Evolutionary conservation across 2,888 invertebrate genomes (phyloP), one percentile per base, ranked within the genome.

Genomic region (Oscheius sp.): DNA sequence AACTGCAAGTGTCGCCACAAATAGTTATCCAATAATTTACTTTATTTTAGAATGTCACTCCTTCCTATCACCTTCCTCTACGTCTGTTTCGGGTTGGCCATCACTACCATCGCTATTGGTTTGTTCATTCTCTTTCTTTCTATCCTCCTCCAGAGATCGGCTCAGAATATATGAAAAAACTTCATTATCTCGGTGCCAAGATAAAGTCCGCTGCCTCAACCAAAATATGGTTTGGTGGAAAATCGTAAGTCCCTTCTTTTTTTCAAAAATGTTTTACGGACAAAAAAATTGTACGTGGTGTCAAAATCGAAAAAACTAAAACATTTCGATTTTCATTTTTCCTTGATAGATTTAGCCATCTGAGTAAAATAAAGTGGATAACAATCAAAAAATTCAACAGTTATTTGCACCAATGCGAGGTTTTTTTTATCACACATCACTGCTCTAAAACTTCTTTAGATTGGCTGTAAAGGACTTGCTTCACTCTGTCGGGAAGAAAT

Each of bases 201-300:
- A 74, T 84, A 77, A 83, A 83, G 67, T 80, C 82, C 49, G 84
- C 78, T 1, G 84, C 84, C 5, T 72, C 71, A 32, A 82, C 82
- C 3, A 81, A 79, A 56, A 81, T 84, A 12, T 83, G 84, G 82
- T 84, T 84, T 61, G 84, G 84, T 6, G 83, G 83, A 32, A 85
- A 84, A 72, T 78, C 78, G 81, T 84, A 50, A 68, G 20, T 45
- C 33, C 3, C n/a, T 36, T 33, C 14, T 57, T 20, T 49, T 14
- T 12, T 41, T 49, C 12, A 36, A 36, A 8, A 36, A 36, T 2
- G 28, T 45, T 20, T 28, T 64, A 22, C 12, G 12, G 30, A 47
- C 17, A 14, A 17, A 36, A 20, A 14, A 14, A 22, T 24, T 24
- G 9, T 2, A 8, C 0, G 4, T 17, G n/a, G n/a, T n/a, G n/a